Base-by-base conservation (phyloP, 2,797 vertebrate species). In the Catostomus latipinnis region DNA sequence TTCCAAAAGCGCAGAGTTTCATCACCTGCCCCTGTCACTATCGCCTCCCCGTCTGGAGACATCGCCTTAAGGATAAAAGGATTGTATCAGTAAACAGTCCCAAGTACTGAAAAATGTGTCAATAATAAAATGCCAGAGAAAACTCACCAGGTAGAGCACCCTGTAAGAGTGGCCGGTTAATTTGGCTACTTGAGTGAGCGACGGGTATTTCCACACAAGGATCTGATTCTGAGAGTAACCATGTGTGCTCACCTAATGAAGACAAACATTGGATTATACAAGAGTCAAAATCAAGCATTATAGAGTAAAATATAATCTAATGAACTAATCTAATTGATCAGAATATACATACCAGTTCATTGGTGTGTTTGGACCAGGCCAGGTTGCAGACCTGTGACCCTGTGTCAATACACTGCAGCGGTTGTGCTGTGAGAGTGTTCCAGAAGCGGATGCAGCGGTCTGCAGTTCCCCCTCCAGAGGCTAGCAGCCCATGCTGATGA, bases 201-300 rank as follows among this genome's bases (percentile, higher is more conserved):
- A 98, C 0, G 98, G 98, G 87, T 99, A 99, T 83, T 99, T 99
- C 98, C 98, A 99, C 81, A 99, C 97, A 0, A 99, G 94, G 88
- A 99, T 99, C 93, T 99, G 98, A 91, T 99, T 99, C 93, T 99
- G 98, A 0, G 98, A 99, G 89, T 99, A 99, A 78, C 98, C 98
- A 0, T 99, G 98, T 3, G 98, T 99, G 91, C 98, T 99, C 85
- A 99, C 98, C 98, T 99, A 88, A 0, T 86, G 57, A 49, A 54
- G 45, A 70, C 7, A 48, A 63, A 67, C 1, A 71, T 9, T 9
- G 22, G 34, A 34, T 34, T 34, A 34, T 34, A 34, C 34, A 34
- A 34, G 34, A 34, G 34, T 34, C 34, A 34, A 4, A 34, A 34
- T 34, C 34, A 34, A 34, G 34, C 34, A 34, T 34, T 34, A 34